Evolutionary conservation across 2,113 vertebrate genomes (phyloP).

Genomic region (Istiophorus platypterus): DNA sequence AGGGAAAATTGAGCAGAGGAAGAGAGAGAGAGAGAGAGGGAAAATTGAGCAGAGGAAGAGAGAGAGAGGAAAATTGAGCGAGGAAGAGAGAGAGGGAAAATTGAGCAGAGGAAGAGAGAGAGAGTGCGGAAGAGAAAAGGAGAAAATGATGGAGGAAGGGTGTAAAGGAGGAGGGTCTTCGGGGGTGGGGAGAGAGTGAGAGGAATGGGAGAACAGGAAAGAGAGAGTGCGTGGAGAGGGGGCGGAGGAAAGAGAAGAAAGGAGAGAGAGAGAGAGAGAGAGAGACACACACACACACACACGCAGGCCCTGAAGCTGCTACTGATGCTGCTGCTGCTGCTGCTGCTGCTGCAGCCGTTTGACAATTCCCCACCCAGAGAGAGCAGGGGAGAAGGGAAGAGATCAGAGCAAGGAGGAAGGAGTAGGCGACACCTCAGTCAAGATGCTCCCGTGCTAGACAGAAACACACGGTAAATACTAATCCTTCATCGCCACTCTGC

Average conservation of each 20-base stretch:
- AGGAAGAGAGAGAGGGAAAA: constrained; percentile 44
- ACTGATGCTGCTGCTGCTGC: constrained; percentile 73
- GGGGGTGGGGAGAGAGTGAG: constrained; percentile 69
- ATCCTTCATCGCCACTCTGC: constrained; percentile 46
- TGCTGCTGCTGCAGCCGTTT: constrained; percentile 80
- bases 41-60: constrained; percentile 67
- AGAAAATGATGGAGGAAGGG: constrained; percentile 74
- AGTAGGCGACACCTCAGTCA: constrained; percentile 68
- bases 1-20: constrained; percentile 62
- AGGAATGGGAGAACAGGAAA: constrained; percentile 64
- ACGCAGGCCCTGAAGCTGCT: constrained; percentile 67
- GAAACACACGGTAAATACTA: constrained; percentile 74
- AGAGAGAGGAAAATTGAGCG: constrained; percentile 26
- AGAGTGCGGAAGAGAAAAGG: constrained; percentile 42
- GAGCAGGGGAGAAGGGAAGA: constrained; percentile 73
- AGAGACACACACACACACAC: constrained; percentile 46
- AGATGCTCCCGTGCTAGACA: constrained; percentile 73
- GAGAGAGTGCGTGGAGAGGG: constrained; percentile 62
- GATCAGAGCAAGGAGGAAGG: constrained; percentile 73
- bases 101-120: constrained; percentile 44
- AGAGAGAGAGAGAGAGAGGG: constrained; percentile 66
- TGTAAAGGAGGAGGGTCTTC: constrained; percentile 76
- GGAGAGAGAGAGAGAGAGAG: constrained; percentile 28
- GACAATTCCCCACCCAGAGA: constrained; percentile 80
- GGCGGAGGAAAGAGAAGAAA: constrained; percentile 58